Conservation (phyloP, 1,140 invertebrate genomes). For the Plectrocnemia conspersa region DNA sequence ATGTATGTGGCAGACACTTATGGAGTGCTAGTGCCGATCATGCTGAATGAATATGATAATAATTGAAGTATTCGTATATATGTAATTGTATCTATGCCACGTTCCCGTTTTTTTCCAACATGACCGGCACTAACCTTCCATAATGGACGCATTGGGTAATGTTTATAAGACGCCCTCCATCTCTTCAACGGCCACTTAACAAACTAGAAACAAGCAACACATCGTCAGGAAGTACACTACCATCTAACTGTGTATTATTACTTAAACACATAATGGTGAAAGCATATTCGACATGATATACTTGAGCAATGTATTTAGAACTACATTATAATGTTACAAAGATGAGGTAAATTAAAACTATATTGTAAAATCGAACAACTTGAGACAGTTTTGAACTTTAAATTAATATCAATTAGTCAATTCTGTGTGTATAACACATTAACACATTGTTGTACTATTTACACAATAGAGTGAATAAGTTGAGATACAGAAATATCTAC, state of each 20-base stretch:
- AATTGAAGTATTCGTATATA: background rate
- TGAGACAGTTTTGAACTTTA: too few species aligned
- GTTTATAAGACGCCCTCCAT: slow-evolving; percentile 50
- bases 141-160: slow-evolving; percentile 42
- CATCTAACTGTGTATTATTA: background rate
- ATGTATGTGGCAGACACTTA: slow-evolving; percentile 17
- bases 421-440: too few species aligned
- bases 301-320: too few species aligned
- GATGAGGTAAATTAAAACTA: too few species aligned
- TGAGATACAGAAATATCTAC: too few species aligned
- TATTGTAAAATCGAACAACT: too few species aligned
- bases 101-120: background rate
- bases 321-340: too few species aligned
- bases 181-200: slow-evolving; percentile 49
- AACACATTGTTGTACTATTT: too few species aligned
- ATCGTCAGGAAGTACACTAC: slow-evolving; percentile 10
- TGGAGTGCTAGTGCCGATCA: slow-evolving; percentile 32
- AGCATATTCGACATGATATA: too few species aligned
- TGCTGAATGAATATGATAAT: slow-evolving; percentile 14
- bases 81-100: background rate
- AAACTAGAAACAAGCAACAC: slow-evolving; percentile 47
- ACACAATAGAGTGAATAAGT: too few species aligned
- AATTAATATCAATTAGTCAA: too few species aligned
- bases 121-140: slow-evolving; percentile 46
- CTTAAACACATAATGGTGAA: background rate